Percentiles rank a stretch among this genome's conserved stretches.
These are phyloP conservation scores for Psammodynastes pulverulentus DNA, from an alignment of 2,113 vertebrate species.

Conservation along the genomic window DNA sequence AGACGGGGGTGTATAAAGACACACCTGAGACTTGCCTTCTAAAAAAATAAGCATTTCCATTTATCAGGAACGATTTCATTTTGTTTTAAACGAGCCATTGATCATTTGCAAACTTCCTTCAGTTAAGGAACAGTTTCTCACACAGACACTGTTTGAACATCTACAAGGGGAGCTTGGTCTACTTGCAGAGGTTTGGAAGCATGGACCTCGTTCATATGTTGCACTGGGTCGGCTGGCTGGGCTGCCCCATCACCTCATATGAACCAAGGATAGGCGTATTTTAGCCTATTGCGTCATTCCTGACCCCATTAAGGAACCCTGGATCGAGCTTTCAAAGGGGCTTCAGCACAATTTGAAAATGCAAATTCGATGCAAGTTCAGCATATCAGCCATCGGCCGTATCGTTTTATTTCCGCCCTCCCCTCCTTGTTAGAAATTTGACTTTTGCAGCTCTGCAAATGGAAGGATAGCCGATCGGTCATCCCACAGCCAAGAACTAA, in stretches of 20 bases:
- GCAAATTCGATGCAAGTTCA: not conserved
- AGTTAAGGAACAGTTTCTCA: not conserved
- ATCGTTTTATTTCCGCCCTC: fast-evolving
- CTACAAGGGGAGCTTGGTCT: not conserved
- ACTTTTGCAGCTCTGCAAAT: not conserved
- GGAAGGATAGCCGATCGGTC: not conserved
- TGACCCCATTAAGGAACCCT: not conserved
- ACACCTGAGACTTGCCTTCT: not conserved
- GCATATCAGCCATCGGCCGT: not conserved
- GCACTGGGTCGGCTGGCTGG: not conserved
- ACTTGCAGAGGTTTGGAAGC: not conserved
- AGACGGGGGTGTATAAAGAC: not conserved
- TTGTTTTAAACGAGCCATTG: not conserved
- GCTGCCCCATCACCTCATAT: not conserved
- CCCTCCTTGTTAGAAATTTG: fast-evolving
- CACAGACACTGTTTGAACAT: not conserved
- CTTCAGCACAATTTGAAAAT: not conserved
- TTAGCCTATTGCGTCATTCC: not conserved
- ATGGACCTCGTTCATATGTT: not conserved
- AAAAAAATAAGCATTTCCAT: not conserved
- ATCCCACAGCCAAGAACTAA: conserved; percentile 6
- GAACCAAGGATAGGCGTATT: not conserved
- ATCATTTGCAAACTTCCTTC: not conserved
- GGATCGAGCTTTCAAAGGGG: not conserved
- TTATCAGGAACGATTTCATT: not conserved